Percentiles rank a stretch among this genome's conserved stretches.
Conservation (phyloP, 30 jellyfish, hydroid and myxozoan species). For the Pelagia noctiluca region DNA sequence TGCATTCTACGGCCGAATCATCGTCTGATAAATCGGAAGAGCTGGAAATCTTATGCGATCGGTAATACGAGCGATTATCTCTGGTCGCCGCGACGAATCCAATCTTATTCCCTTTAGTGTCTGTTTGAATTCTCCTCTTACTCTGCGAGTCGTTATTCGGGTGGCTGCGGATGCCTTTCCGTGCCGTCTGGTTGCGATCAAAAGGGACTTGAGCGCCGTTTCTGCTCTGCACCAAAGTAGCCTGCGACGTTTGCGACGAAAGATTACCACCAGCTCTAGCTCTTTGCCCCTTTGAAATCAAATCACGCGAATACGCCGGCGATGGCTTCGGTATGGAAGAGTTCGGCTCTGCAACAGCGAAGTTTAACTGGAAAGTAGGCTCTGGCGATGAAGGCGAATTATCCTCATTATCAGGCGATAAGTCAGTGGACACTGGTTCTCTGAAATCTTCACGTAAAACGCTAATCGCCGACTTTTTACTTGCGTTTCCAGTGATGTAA, state of each 20-base stretch:
- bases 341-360: constrained; percentile 51
- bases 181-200: constrained; percentile 55
- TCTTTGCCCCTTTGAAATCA: constrained; percentile 57
- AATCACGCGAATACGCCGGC: constrained; percentile 44
- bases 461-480: constrained; percentile 82
- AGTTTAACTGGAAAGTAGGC: constrained; percentile 58
- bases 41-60: constrained; percentile 67
- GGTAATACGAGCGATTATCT: constrained; percentile 25
- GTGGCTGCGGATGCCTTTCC: constrained; percentile 51
- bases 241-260: constrained; percentile 91
- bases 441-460: constrained; percentile 37
- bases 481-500: constrained; percentile 28
- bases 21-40: constrained; percentile 79
- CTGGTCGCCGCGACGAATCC: constrained; percentile 65
- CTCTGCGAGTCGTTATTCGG: constrained; percentile 1
- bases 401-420: constrained; percentile 14
- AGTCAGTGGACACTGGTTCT: not conserved
- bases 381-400: constrained; percentile 26
- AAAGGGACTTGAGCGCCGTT: constrained; percentile 28
- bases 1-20: constrained; percentile 61
- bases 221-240: constrained; percentile 90
- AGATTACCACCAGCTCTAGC: constrained; percentile 63
- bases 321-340: constrained; percentile 14
- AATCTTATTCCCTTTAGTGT: constrained; percentile 37
- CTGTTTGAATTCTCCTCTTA: constrained; percentile 29